A percentile compares a stretch with the other conserved stretches of the same genome.
phyloP scores from a whole-genome alignment of 2,797 vertebrate genomes.

The Macropodus opercularis region DNA sequence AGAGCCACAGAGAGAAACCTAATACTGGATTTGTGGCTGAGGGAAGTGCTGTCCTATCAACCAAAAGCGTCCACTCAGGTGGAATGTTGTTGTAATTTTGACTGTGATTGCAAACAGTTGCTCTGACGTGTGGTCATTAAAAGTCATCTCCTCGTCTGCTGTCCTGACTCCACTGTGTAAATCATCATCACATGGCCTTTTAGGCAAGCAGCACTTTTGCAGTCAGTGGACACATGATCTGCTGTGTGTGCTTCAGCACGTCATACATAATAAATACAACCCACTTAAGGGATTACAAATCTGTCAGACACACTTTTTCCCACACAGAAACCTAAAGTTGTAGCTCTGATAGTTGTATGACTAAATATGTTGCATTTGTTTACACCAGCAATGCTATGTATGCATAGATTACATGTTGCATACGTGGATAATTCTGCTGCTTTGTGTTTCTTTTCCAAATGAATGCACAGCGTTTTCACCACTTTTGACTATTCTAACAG shows the following conservation, averaged over 20 bases:
- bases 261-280: slow-evolving; percentile 29
- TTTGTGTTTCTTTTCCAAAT: too few species aligned
- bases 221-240: slow-evolving; percentile 23
- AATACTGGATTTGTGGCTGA: slow-evolving; percentile 60
- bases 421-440: too few species aligned
- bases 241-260: slow-evolving; percentile 14
- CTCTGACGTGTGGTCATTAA: slow-evolving; percentile 26
- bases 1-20: slow-evolving; percentile 61
- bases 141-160: slow-evolving; percentile 6
- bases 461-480: too few species aligned
- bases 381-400: too few species aligned
- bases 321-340: slow-evolving; percentile 11
- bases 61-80: slow-evolving; percentile 71
- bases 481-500: too few species aligned
- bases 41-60: slow-evolving; percentile 59
- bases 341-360: not conserved
- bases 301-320: not conserved
- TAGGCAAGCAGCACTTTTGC: slow-evolving; percentile 22
- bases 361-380: too few species aligned
- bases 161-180: slow-evolving; percentile 15
- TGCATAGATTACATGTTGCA: too few species aligned
- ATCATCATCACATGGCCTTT: slow-evolving; percentile 22
- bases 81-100: slow-evolving; percentile 59
- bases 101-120: slow-evolving; percentile 56
- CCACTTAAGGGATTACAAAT: slow-evolving; percentile 21